Evolutionary conservation across 2,113 vertebrate species (phyloP).

Genomic region (Ailurus styani): DNA sequence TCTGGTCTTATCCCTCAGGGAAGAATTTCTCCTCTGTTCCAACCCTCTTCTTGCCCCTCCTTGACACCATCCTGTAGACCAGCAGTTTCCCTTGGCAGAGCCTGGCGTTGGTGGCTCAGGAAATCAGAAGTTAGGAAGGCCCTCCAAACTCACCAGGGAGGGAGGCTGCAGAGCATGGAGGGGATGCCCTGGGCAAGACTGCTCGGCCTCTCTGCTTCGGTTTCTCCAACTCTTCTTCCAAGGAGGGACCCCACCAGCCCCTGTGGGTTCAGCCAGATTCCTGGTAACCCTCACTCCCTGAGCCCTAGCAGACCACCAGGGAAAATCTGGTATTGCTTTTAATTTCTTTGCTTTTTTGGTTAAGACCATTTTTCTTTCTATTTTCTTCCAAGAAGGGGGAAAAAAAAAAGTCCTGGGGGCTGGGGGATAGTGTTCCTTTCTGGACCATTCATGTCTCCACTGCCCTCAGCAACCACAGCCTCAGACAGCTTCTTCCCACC

Average conservation of each 20-base stretch:
- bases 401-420: neutral
- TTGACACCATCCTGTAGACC: neutral
- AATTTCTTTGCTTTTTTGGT: neutral
- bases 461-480: neutral
- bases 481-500: neutral
- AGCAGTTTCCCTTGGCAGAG: neutral
- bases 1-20: neutral
- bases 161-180: neutral
- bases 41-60: neutral
- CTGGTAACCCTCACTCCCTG: neutral
- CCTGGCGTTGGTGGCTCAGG: neutral
- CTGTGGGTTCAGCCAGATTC: neutral
- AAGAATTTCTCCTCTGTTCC: neutral
- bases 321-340: constrained; percentile 8
- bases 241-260: neutral
- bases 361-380: neutral
- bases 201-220: neutral
- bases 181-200: neutral
- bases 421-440: neutral
- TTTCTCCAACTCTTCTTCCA: constrained; percentile 17
- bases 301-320: neutral
- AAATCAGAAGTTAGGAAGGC: neutral
- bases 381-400: neutral
- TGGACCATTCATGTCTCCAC: neutral
- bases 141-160: neutral